A percentile compares a stretch with the other conserved stretches of the same genome.
phyloP scores from a whole-genome alignment of 2,888 invertebrate genomes.

The Nemoura dubitans region DNA sequence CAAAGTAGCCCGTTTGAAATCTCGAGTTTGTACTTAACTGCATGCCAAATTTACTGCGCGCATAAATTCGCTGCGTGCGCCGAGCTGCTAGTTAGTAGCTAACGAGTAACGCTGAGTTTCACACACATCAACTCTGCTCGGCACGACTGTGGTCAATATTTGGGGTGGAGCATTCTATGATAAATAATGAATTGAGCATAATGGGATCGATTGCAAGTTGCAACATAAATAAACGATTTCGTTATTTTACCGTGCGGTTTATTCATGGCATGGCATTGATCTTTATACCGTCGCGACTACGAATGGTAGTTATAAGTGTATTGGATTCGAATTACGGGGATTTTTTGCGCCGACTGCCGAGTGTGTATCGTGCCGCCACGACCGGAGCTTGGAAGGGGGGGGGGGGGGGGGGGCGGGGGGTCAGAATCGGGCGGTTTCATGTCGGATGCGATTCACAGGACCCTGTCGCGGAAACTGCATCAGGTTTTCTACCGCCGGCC shows the following conservation, averaged over 20 bases:
- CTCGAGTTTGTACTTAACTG: not conserved
- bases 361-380: not conserved
- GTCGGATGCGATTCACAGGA: not conserved
- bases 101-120: not conserved
- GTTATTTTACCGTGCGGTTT: not conserved
- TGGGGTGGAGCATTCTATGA: not conserved
- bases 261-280: not conserved
- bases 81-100: not conserved
- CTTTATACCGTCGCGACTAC: not conserved
- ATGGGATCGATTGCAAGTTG: not conserved
- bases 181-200: not conserved
- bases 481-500: not conserved
- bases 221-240: not conserved
- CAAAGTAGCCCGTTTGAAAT: not conserved
- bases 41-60: not conserved
- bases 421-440: not conserved
- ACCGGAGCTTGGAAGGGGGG: not conserved
- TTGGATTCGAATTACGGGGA: not conserved
- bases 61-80: not conserved
- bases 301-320: not conserved
- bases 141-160: not conserved
- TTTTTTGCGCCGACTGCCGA: not conserved
- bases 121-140: not conserved
- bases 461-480: not conserved
- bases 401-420: too few species aligned